Evolutionary conservation across 2,797 vertebrate species (phyloP), one percentile per base, ranked within the genome.

Genomic region (Poecilia wingei): DNA sequence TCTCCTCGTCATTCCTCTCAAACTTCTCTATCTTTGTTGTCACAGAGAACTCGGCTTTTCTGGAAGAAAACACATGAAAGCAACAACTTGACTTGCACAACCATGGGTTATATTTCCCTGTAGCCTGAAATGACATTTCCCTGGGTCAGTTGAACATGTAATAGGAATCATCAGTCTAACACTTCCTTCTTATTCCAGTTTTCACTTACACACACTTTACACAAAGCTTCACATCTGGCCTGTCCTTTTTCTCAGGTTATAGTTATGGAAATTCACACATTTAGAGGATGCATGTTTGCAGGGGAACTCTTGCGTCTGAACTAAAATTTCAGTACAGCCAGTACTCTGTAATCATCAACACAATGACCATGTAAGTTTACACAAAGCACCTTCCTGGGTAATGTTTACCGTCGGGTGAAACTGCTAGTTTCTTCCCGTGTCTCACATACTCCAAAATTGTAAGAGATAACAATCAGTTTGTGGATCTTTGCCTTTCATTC

Each of bases 261-360:
- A 86, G 89, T 79, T 10, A 41, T 84, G 87, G 77, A 90, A 77
- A 87, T 68, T 79, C 2, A 69, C 70, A 73, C 82, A 83, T 90
- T 91, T 66, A 74, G 64, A 70, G 49, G 69, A 89, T 74, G 59
- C 80, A 25, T 69, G 3, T 69, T 12, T 43, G 22, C 76, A 71
- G 43, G 66, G 82, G 72, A 87, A 79, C 85, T 64, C 47, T 59
- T 70, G 74, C 59, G 72, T 88, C 72, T 88, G 85, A 90, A 90
- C 84, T 86, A 68, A 79, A 80, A 82, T 80, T 82, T 84, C 47
- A 72, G 80, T 1, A 18, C 51, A 0, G 0, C 57, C 5, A 4
- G 75, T 46, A 75, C 88, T 92, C 92, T 95, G 91, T 95, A 93
- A 95, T 95, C 93, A 94, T 77, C 76, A 5, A 36, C 79, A 90